phyloP scores from a whole-genome alignment of 2,888 invertebrate species.

The Lumbricus terrestris region DNA sequence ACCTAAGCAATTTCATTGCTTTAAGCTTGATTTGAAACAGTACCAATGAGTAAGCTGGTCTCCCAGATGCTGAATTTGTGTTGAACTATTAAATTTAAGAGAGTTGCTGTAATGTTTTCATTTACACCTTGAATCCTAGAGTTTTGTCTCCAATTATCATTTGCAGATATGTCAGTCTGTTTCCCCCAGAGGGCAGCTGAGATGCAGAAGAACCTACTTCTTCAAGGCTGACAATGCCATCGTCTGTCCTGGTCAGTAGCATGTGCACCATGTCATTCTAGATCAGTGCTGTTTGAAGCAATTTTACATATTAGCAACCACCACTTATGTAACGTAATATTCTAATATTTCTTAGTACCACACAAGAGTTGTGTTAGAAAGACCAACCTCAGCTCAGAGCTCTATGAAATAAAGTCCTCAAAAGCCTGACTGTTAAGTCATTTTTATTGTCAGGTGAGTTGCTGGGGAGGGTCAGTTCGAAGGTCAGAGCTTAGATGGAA shows the following conservation, averaged over 20 bases:
- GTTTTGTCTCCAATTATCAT: not conserved
- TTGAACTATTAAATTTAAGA: not conserved
- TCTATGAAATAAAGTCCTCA: not conserved
- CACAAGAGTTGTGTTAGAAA: not conserved
- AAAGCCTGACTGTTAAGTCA: not conserved
- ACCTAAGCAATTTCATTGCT: not conserved
- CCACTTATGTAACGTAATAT: not conserved
- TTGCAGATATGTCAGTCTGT: constrained; percentile 52
- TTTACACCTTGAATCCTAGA: not conserved
- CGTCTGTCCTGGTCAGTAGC: not conserved
- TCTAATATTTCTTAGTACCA: not conserved
- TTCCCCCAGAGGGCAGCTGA: constrained; percentile 48
- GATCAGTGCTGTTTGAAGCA: not conserved
- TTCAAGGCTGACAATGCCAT: constrained; percentile 33
- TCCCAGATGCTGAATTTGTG: not conserved
- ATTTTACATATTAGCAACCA: not conserved
- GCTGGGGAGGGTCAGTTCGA: too few species aligned
- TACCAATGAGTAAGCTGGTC: not conserved
- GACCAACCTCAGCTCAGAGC: not conserved
- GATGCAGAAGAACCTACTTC: constrained; percentile 53
- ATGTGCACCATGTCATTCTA: not conserved
- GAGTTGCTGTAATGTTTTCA: not conserved
- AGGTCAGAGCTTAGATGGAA: too few species aligned
- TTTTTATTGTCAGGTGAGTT: too few species aligned
- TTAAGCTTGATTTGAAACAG: not conserved